These are phyloP conservation scores for Stegodyphus mimosarum DNA, from an alignment of 1,140 invertebrate genomes.

Conservation along the genomic window DNA sequence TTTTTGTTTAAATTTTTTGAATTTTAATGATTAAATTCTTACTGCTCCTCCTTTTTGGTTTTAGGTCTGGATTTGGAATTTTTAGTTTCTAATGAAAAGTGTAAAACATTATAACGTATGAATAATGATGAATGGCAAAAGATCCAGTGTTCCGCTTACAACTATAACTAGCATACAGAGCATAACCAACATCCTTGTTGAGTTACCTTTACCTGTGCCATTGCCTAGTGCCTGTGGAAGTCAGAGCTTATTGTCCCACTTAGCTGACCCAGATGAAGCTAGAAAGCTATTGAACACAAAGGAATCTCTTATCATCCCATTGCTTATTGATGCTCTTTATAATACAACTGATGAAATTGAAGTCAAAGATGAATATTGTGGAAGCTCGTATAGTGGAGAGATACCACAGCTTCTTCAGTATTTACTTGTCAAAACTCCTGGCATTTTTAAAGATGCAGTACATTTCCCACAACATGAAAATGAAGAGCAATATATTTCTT, in stretches of 20 bases:
- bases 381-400: conserved; percentile 73
- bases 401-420: conserved; percentile 75
- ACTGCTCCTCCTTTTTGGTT: too few relatives aligned
- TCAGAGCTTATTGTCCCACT: conserved; percentile 81
- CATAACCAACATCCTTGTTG: conserved; percentile 92
- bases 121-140: conserved; percentile 89
- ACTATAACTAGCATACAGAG: conserved; percentile 96
- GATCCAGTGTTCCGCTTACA: conserved; percentile 95
- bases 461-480: conserved; percentile 10
- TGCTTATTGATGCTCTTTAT: conserved; percentile 80
- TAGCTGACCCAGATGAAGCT: conserved; percentile 89
- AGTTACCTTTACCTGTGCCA: conserved; percentile 90
- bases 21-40: too few relatives aligned
- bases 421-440: conserved; percentile 82
- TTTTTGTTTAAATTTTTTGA: too few relatives aligned
- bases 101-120: neutral
- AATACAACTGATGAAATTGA: conserved; percentile 90
- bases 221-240: conserved; percentile 82
- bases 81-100: too few relatives aligned
- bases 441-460: conserved; percentile 70
- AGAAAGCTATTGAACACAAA: conserved; percentile 79
- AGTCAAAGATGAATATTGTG: conserved; percentile 83
- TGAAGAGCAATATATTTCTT: conserved; percentile 10
- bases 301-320: conserved; percentile 17
- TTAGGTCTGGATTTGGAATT: too few relatives aligned